Percentiles rank a stretch among this genome's conserved stretches.
These are phyloP conservation scores for Macroramphosus scolopax DNA, from an alignment of 2,797 vertebrate genomes.

Conservation along the genomic window DNA sequence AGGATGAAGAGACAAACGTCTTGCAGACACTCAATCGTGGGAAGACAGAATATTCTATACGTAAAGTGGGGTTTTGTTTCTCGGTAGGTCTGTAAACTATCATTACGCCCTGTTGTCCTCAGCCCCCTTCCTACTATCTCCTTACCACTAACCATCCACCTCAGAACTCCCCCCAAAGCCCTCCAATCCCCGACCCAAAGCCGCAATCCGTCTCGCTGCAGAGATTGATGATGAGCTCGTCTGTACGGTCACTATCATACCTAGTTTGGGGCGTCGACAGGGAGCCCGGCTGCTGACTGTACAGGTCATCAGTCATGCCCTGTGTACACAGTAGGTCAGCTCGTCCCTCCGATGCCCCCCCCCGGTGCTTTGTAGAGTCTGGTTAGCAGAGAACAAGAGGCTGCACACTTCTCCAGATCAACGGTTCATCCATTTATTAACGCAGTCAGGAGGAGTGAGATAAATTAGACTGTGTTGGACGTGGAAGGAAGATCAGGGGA, in stretches of 20 bases:
- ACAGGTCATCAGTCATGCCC: constrained; percentile 59
- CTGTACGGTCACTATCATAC: constrained; percentile 50
- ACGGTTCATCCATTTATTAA: constrained; percentile 40
- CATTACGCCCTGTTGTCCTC: constrained; percentile 26
- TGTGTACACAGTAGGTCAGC: constrained; percentile 60
- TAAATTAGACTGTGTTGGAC: constrained; percentile 46
- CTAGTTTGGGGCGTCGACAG: constrained; percentile 43
- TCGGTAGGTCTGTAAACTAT: constrained; percentile 36
- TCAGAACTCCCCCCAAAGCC: constrained; percentile 40
- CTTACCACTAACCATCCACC: constrained; percentile 30
- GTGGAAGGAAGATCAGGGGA: constrained; percentile 49
- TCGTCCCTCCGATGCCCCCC: constrained; percentile 44
- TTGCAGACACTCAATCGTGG: constrained; percentile 29
- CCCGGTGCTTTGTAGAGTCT: constrained; percentile 36
- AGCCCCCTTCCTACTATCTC: constrained; percentile 26
- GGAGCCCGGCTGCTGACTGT: constrained; percentile 49
- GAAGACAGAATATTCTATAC: constrained; percentile 16
- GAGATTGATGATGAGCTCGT: constrained; percentile 65
- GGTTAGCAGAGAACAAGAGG: constrained; percentile 39
- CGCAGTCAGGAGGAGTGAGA: constrained; percentile 51
- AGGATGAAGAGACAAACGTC: constrained; percentile 26
- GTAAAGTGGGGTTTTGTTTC: constrained; percentile 44
- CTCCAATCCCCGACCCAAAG: constrained; percentile 46
- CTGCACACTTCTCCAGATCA: constrained; percentile 16
- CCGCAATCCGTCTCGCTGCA: constrained; percentile 61